These are phyloP conservation scores for Drosophila stalkeri DNA, from an alignment of 2,888 invertebrate genomes.

Conservation along the genomic window DNA sequence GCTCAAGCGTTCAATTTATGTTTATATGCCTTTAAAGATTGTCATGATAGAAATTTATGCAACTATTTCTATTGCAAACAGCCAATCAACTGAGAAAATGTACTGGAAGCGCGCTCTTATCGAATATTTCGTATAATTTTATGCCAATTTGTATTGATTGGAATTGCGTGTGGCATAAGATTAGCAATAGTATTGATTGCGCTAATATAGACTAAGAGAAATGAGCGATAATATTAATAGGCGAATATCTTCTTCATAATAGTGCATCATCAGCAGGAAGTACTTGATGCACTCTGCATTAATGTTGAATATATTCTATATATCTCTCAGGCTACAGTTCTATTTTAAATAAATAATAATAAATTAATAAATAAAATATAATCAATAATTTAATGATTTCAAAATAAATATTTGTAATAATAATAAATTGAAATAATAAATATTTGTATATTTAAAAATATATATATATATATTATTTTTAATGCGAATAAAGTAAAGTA, in stretches of 20 bases:
- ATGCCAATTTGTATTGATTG: neutral
- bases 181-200: neutral
- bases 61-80: slow-evolving; percentile 1
- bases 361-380: too few relatives aligned
- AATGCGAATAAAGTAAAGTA: too few relatives aligned
- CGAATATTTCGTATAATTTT: neutral
- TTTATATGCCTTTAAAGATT: slow-evolving; percentile 8
- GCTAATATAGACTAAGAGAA: neutral
- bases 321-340: too few relatives aligned
- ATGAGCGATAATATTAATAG: neutral
- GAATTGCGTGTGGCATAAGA: neutral
- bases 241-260: neutral
- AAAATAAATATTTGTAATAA: too few relatives aligned
- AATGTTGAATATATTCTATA: too few relatives aligned
- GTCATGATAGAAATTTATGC: neutral
- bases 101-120: neutral
- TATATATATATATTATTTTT: too few relatives aligned
- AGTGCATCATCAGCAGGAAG: too few relatives aligned
- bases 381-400: too few relatives aligned
- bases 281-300: too few relatives aligned
- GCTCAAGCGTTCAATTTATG: slow-evolving; percentile 9
- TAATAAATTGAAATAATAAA: too few relatives aligned
- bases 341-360: too few relatives aligned
- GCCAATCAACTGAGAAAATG: neutral
- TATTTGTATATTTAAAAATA: too few relatives aligned